phyloP scores from a whole-genome alignment of 2,888 invertebrate genomes.

The Schizaphis graminum region DNA sequence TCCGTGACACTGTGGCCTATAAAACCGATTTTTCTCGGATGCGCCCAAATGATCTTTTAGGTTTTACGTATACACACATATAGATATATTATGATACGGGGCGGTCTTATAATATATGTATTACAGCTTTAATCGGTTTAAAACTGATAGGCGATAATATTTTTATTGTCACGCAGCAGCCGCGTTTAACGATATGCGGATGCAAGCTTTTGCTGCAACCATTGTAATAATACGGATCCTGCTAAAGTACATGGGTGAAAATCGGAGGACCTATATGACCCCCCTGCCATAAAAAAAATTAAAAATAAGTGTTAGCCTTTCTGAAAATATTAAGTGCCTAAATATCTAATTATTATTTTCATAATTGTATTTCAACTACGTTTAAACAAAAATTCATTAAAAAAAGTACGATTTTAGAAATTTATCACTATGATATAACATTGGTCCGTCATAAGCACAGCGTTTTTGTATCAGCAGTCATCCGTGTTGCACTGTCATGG shows the following conservation, averaged over 20 bases:
- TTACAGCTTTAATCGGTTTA: neutral
- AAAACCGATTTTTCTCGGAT: slow-evolving; percentile 25
- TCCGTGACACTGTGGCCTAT: slow-evolving; percentile 61
- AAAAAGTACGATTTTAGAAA: neutral
- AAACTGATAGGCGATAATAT: neutral
- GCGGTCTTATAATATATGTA: neutral
- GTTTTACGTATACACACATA: neutral
- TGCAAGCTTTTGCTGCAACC: neutral
- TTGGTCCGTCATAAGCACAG: neutral
- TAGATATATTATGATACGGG: neutral
- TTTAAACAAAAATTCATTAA: neutral
- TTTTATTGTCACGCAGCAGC: neutral
- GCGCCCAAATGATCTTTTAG: neutral
- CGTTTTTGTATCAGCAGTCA: neutral
- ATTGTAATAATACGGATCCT: neutral
- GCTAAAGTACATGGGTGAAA: neutral
- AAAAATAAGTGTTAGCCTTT: neutral
- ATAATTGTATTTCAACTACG: neutral
- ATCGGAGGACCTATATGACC: too few relatives aligned
- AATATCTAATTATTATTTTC: neutral
- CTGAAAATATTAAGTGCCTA: neutral
- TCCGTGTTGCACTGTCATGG: neutral
- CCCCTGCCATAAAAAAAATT: neutral
- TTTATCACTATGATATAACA: neutral
- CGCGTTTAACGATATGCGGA: neutral